A percentile compares a stretch with the other conserved stretches of the same genome.
These are phyloP conservation scores for Mesocentrotus franciscanus DNA, from an alignment of 53 echinoderm and acorn worm species.

Conservation along the genomic window DNA sequence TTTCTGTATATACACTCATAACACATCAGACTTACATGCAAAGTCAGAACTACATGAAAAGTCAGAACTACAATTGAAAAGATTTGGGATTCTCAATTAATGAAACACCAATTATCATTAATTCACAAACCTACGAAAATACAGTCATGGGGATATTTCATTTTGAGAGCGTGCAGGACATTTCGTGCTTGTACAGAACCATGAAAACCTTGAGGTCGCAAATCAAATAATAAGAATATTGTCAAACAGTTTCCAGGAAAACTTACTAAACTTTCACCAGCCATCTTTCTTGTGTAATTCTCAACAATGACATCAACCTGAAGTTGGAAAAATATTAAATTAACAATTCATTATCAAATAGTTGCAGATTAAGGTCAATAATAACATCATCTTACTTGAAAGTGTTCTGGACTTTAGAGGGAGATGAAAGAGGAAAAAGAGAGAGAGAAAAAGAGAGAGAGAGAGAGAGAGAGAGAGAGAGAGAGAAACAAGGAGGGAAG, in stretches of 20 bases:
- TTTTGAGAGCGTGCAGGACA: too few species aligned
- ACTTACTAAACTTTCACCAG: constrained; percentile 49
- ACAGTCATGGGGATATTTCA: too few species aligned
- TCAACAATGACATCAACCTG: constrained; percentile 63
- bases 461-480: background rate
- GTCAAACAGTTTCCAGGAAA: background rate
- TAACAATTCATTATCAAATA: background rate
- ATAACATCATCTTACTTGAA: background rate
- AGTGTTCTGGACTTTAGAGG: background rate
- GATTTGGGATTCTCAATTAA: too few species aligned
- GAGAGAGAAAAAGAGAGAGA: background rate
- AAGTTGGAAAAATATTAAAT: background rate
- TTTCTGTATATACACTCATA: too few species aligned
- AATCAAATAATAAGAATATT: background rate
- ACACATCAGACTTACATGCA: too few species aligned
- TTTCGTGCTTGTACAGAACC: too few species aligned
- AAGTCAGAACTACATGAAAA: too few species aligned
- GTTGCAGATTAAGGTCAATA: background rate
- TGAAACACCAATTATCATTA: too few species aligned
- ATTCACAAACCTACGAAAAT: too few species aligned
- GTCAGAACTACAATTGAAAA: too few species aligned
- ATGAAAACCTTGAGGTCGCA: background rate
- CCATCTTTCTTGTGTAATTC: constrained; percentile 57
- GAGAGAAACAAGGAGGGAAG: background rate
- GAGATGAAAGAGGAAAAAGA: background rate